phyloP scores from a whole-genome alignment of 2,797 vertebrate species.

The Craterocephalus amniculus region DNA sequence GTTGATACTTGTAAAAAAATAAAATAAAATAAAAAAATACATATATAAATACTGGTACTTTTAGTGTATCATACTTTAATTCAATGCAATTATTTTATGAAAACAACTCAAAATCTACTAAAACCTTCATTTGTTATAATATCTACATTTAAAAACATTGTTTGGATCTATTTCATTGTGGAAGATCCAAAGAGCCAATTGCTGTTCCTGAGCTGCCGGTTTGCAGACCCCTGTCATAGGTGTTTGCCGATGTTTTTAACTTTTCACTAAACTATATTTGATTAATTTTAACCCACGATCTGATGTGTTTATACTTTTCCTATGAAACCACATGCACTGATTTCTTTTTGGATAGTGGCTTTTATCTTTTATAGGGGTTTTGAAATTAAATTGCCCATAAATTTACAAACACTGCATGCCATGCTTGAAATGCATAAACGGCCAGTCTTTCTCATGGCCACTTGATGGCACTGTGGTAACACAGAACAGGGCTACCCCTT shows the following conservation, averaged over 20 bases:
- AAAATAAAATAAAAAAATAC: too few relatives aligned
- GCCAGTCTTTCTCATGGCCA: constrained; percentile 33
- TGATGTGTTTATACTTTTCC: neutral
- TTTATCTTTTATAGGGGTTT: neutral
- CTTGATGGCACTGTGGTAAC: constrained; percentile 77
- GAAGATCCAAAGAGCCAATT: too few relatives aligned
- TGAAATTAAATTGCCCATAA: neutral
- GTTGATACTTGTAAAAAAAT: too few relatives aligned
- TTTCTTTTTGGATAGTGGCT: neutral
- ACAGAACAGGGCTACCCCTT: constrained; percentile 5
- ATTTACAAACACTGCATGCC: neutral
- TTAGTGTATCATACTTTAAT: too few relatives aligned
- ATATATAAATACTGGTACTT: too few relatives aligned
- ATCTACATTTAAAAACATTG: too few relatives aligned
- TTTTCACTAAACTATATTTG: neutral
- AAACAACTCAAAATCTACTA: too few relatives aligned
- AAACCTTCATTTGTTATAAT: too few relatives aligned
- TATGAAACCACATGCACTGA: neutral
- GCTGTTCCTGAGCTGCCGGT: too few relatives aligned
- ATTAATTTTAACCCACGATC: neutral
- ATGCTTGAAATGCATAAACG: neutral
- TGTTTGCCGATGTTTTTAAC: neutral
- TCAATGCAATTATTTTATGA: too few relatives aligned
- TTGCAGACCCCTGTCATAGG: neutral
- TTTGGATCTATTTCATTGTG: too few relatives aligned